A percentile compares a stretch with the other conserved stretches of the same genome.
Evolutionary conservation across 2,113 vertebrate genomes (phyloP).

Genomic region (Benitochromis conjunctus): DNA sequence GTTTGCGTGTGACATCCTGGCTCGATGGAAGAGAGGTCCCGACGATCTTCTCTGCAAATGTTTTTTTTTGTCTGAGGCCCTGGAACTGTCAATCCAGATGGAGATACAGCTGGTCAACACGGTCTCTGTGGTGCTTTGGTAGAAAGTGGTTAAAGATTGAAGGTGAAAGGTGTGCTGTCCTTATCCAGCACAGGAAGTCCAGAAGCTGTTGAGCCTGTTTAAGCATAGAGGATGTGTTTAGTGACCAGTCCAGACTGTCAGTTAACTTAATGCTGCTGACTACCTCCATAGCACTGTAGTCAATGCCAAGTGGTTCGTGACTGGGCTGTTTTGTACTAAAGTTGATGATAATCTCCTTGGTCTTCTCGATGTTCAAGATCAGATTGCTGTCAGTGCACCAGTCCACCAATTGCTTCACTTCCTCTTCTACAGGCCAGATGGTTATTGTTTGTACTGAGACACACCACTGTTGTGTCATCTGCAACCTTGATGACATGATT

Average conservation of each 20-base stretch:
- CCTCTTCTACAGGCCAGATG: not conserved
- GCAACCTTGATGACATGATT: accelerated
- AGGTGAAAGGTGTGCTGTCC: not conserved
- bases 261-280: not conserved
- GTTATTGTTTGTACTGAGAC: not conserved
- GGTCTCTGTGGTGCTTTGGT: not conserved
- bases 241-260: not conserved
- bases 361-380: not conserved
- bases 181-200: not conserved
- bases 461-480: not conserved
- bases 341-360: not conserved
- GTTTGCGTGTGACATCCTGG: not conserved
- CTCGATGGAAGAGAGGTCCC: not conserved
- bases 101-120: not conserved
- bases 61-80: not conserved
- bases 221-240: not conserved
- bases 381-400: not conserved
- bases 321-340: not conserved
- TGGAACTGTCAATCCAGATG: not conserved
- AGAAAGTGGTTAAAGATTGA: not conserved
- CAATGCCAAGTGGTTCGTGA: not conserved
- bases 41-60: not conserved
- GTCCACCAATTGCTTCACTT: not conserved
- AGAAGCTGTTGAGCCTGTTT: not conserved
- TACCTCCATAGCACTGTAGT: not conserved